Evolutionary conservation across 2,797 vertebrate species (phyloP).

Genomic region (Morus bassanus): DNA sequence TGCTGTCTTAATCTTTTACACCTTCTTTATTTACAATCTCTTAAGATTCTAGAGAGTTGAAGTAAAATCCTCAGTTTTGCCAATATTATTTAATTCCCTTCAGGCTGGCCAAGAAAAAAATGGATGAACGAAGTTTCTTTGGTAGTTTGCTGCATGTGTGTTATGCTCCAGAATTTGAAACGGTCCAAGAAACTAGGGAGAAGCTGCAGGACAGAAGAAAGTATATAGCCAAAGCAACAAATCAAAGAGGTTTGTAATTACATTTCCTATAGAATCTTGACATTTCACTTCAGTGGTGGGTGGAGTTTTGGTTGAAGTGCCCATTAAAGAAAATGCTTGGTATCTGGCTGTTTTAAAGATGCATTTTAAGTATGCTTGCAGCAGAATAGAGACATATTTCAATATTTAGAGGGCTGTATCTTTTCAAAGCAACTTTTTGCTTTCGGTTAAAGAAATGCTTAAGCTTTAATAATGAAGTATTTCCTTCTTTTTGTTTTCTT

Average conservation of each 20-base stretch:
- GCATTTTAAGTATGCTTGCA: not conserved
- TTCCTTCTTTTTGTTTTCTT: not conserved
- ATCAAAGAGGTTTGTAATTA: slow-evolving; percentile 80
- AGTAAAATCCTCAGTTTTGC: not conserved
- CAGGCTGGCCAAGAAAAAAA: slow-evolving; percentile 90
- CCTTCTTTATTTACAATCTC: not conserved
- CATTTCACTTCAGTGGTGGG: not conserved
- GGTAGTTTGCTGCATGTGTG: slow-evolving; percentile 94
- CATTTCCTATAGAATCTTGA: not conserved
- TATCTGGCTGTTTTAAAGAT: not conserved
- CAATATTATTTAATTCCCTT: slow-evolving; percentile 3
- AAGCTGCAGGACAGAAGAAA: slow-evolving; percentile 90
- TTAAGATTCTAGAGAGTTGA: not conserved
- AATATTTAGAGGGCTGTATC: not conserved
- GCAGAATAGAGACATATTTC: not conserved
- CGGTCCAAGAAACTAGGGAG: slow-evolving; percentile 90
- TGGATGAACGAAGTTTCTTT: slow-evolving; percentile 95
- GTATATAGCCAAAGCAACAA: slow-evolving; percentile 82
- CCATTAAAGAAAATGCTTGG: not conserved
- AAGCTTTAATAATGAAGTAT: not conserved
- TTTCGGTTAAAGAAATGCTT: not conserved
- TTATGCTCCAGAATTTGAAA: slow-evolving; percentile 96
- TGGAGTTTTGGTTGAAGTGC: not conserved
- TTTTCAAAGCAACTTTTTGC: not conserved
- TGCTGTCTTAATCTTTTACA: not conserved